Conservation (phyloP, 2,888 invertebrate genomes). For the Glyphotaelius pellucidus region DNA sequence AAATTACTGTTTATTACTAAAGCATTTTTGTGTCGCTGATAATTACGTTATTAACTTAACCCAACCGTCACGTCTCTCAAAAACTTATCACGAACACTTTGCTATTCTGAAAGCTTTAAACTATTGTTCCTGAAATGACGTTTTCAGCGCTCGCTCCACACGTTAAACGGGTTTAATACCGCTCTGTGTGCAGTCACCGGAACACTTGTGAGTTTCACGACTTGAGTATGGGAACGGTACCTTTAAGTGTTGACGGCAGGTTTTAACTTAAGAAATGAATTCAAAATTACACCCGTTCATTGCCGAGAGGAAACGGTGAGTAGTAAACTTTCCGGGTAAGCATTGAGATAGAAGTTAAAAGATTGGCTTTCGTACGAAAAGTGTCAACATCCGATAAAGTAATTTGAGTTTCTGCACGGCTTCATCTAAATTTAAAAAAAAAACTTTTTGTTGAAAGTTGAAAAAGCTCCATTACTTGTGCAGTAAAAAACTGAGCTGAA, state of each 20-base stretch:
- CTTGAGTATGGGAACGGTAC: neutral
- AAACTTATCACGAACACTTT: neutral
- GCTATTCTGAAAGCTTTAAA: neutral
- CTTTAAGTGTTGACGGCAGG: neutral
- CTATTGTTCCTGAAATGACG: neutral
- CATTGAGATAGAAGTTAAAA: too few species aligned
- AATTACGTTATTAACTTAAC: neutral
- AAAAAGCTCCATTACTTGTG: too few species aligned
- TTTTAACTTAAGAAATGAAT: slow-evolving; percentile 25
- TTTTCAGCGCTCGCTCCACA: neutral
- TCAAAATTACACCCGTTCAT: slow-evolving; percentile 31
- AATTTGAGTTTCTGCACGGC: too few species aligned
- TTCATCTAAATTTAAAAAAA: too few species aligned
- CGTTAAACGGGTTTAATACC: neutral
- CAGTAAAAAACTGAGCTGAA: too few species aligned
- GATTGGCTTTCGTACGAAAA: too few species aligned
- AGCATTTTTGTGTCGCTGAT: too few species aligned
- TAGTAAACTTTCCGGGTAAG: slow-evolving; percentile 19
- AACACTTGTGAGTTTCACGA: neutral
- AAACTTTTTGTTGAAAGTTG: too few species aligned
- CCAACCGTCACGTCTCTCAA: neutral
- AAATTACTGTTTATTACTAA: too few species aligned
- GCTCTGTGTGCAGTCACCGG: neutral
- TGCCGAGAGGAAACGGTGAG: neutral
- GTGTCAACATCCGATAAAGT: too few species aligned